These are phyloP conservation scores for Lamellibrachia luymesi DNA, from an alignment of 1,140 invertebrate genomes.

Conservation along the genomic window DNA sequence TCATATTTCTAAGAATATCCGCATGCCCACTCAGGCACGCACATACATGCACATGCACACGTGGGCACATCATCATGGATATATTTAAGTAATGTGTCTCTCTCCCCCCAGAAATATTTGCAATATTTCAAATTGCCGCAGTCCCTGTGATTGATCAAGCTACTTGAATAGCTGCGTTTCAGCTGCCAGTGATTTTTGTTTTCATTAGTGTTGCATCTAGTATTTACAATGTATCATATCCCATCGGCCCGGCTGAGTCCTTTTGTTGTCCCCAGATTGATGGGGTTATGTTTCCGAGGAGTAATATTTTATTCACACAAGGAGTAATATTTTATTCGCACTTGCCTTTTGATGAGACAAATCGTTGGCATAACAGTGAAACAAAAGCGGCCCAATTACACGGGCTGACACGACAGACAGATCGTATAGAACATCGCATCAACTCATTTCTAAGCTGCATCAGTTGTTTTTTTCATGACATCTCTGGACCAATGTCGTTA, in stretches of 20 bases:
- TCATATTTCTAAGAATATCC: slow-evolving; percentile 2
- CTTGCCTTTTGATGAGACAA: background rate
- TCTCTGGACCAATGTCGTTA: background rate
- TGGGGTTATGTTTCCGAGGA: background rate
- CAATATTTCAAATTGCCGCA: background rate
- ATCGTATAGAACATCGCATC: background rate
- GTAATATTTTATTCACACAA: background rate
- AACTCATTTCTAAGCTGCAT: background rate
- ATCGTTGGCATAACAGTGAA: background rate
- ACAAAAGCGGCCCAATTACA: background rate
- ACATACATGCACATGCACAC: background rate
- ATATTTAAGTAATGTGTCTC: background rate
- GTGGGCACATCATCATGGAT: background rate
- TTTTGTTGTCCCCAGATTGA: background rate
- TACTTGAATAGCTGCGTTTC: background rate
- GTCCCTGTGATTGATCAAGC: background rate
- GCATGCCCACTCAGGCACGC: background rate
- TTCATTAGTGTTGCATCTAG: background rate
- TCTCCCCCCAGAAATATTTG: background rate
- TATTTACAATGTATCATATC: background rate
- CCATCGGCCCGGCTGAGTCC: background rate
- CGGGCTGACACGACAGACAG: background rate
- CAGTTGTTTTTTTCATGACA: background rate
- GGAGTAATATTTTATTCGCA: background rate
- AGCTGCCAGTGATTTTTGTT: background rate